phyloP scores from a whole-genome alignment of 1,140 invertebrate genomes.

The Aphaenogaster floridana region DNA sequence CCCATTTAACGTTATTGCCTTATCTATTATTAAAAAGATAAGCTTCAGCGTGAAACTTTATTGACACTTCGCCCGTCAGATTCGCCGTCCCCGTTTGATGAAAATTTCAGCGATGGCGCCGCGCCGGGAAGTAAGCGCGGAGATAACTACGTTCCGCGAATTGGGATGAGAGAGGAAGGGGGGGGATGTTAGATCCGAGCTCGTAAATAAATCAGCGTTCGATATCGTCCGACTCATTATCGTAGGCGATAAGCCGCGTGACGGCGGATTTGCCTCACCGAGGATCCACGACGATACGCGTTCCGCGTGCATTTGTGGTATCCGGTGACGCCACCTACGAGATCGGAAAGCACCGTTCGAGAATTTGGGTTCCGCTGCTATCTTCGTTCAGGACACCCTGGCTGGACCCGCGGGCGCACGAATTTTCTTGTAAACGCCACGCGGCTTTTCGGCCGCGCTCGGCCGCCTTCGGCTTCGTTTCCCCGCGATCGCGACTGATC shows the following conservation, averaged over 20 bases:
- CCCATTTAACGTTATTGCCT: not conserved
- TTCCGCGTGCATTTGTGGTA: not conserved
- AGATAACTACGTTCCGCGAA: constrained; percentile 21
- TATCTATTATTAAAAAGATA: constrained; percentile 4
- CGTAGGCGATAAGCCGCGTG: not conserved
- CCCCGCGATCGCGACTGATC: not conserved
- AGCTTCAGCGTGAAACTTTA: not conserved
- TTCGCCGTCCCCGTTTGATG: not conserved
- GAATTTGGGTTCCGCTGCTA: not conserved
- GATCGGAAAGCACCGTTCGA: not conserved
- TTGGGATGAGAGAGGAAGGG: not conserved
- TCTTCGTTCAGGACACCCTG: constrained; percentile 44
- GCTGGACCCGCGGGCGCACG: constrained; percentile 51
- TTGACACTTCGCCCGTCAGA: not conserved
- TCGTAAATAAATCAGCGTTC: constrained; percentile 19
- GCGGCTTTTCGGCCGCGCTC: constrained; percentile 59
- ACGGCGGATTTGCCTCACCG: not conserved
- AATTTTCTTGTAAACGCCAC: constrained; percentile 44
- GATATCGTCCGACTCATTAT: constrained; percentile 23
- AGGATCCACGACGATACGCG: not conserved
- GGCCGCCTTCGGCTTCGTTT: constrained; percentile 47
- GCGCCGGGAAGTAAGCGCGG: not conserved
- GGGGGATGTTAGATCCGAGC: not conserved
- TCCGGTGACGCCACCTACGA: not conserved
- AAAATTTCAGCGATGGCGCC: constrained; percentile 10